Percentiles rank a stretch among this genome's conserved stretches.
These are phyloP conservation scores for Aricia agestis DNA, from an alignment of 1,140 invertebrate species.

Conservation along the genomic window DNA sequence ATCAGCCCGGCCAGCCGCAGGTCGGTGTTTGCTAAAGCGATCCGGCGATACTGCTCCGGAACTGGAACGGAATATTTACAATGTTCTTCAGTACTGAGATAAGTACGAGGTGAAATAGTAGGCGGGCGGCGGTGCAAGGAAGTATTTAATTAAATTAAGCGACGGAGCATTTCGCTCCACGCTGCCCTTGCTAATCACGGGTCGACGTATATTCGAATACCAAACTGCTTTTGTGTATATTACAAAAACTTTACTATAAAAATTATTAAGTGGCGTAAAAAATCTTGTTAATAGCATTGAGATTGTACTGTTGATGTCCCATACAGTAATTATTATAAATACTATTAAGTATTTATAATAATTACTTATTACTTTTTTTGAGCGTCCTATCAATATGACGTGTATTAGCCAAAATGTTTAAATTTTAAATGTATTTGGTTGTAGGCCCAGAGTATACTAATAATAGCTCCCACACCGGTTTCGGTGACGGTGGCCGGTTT, in stretches of 20 bases:
- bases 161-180: slow-evolving; percentile 47
- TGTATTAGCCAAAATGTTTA: too few species aligned
- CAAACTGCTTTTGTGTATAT: slow-evolving; percentile 37
- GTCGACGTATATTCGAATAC: slow-evolving; percentile 56
- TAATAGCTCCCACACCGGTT: too few species aligned
- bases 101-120: slow-evolving; percentile 49
- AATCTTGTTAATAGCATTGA: background rate
- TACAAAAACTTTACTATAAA: background rate
- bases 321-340: too few species aligned
- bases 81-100: slow-evolving; percentile 23
- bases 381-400: too few species aligned
- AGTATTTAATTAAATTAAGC: slow-evolving; percentile 72
- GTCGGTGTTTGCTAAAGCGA: slow-evolving; percentile 3
- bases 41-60: slow-evolving; percentile 2
- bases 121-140: slow-evolving; percentile 58
- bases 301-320: too few species aligned
- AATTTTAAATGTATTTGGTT: too few species aligned
- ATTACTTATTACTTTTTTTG: too few species aligned
- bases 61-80: slow-evolving; percentile 29
- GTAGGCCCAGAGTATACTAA: too few species aligned
- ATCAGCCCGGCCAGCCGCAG: slow-evolving; percentile 17
- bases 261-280: background rate
- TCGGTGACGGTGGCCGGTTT: too few species aligned
- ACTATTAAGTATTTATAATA: too few species aligned
- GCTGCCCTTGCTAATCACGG: slow-evolving; percentile 63